Conservation (phyloP, 2,797 vertebrate species). For the Adrianichthys oophorus region DNA sequence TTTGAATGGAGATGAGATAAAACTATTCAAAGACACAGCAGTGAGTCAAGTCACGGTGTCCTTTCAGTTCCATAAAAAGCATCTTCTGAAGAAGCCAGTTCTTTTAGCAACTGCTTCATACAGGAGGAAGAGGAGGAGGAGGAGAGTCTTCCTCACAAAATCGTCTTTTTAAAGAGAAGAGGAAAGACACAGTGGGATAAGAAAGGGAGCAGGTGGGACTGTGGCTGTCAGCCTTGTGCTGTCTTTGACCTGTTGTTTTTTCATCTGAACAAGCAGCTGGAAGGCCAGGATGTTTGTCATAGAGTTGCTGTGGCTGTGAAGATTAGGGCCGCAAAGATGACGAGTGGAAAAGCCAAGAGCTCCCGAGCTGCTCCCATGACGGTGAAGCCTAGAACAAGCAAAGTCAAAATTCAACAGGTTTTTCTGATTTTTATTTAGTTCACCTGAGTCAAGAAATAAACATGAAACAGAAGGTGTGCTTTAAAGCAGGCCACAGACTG, state of each 20-base stretch:
- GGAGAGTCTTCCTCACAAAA: slow-evolving; percentile 47
- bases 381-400: slow-evolving; percentile 78
- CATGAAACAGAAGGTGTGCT: no score
- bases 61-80: slow-evolving; percentile 53
- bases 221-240: slow-evolving; percentile 34
- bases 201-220: slow-evolving; percentile 46
- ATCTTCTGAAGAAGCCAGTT: slow-evolving; percentile 50
- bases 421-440: not conserved
- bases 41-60: slow-evolving; percentile 41
- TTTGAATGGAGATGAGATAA: slow-evolving; percentile 34
- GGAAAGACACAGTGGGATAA: slow-evolving; percentile 36
- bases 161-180: slow-evolving; percentile 45
- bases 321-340: slow-evolving; percentile 83
- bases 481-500: no score
- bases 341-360: slow-evolving; percentile 75
- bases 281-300: slow-evolving; percentile 83
- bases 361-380: slow-evolving; percentile 80
- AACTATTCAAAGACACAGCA: slow-evolving; percentile 46
- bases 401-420: slow-evolving; percentile 13
- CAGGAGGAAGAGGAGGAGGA: slow-evolving; percentile 26
- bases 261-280: slow-evolving; percentile 43
- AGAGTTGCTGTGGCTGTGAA: slow-evolving; percentile 89
- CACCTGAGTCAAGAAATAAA: not conserved
- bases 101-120: slow-evolving; percentile 49
- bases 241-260: slow-evolving; percentile 55